Conservation (phyloP, 2,113 vertebrate genomes). For the Cepphus grylle region DNA sequence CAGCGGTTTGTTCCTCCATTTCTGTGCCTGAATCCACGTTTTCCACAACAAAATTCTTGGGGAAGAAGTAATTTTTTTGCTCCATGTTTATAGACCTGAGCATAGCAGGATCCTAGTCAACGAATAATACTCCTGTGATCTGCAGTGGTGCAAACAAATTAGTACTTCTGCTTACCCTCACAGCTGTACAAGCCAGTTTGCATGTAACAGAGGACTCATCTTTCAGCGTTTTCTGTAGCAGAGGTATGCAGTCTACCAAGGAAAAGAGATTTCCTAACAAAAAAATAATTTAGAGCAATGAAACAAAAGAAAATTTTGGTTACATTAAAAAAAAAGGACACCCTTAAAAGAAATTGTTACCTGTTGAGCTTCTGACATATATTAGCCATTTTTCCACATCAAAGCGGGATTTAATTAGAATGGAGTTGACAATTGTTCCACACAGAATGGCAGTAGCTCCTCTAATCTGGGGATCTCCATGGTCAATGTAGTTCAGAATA, state of each 20-base stretch:
- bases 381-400: slow-evolving; percentile 86
- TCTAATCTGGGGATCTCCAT: slow-evolving; percentile 94
- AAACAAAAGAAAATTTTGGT: not conserved
- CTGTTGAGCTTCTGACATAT: slow-evolving; percentile 79
- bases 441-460: slow-evolving; percentile 92
- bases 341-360: slow-evolving; percentile 47
- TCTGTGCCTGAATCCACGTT: not conserved
- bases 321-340: not conserved
- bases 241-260: slow-evolving; percentile 85
- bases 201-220: slow-evolving; percentile 96
- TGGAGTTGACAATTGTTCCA: slow-evolving; percentile 85
- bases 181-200: slow-evolving; percentile 91
- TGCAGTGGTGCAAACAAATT: not conserved
- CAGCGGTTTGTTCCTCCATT: not conserved
- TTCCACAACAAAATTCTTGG: not conserved
- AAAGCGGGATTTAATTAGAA: slow-evolving; percentile 87
- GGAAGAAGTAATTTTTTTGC: not conserved
- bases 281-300: not conserved
- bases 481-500: slow-evolving; percentile 84
- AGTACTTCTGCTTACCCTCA: slow-evolving; percentile 80
- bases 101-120: not conserved
- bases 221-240: slow-evolving; percentile 84
- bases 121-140: not conserved
- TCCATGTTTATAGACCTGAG: not conserved
- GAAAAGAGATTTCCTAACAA: slow-evolving; percentile 84